These are phyloP conservation scores for Dendrolimus pini DNA, from an alignment of 2,888 invertebrate species.

Conservation along the genomic window DNA sequence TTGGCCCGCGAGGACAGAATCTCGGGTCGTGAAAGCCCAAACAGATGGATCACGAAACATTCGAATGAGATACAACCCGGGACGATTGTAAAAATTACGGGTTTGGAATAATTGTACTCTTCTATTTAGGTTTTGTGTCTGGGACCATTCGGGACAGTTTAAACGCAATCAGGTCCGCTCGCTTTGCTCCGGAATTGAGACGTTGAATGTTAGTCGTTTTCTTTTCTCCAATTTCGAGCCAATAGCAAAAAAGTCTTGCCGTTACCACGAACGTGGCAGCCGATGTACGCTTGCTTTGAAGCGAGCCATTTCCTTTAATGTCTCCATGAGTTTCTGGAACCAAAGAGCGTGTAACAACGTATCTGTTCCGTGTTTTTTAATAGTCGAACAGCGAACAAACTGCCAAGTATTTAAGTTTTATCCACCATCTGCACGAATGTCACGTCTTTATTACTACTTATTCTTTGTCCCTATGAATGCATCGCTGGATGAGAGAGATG, in stretches of 20 bases:
- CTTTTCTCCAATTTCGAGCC: slow-evolving; percentile 62
- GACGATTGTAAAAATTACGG: slow-evolving; percentile 47
- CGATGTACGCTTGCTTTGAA: slow-evolving; percentile 54
- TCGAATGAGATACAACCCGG: slow-evolving; percentile 38
- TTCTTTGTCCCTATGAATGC: slow-evolving; percentile 72
- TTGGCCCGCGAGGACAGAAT: slow-evolving; percentile 45
- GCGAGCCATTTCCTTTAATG: slow-evolving; percentile 65
- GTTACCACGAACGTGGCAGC: slow-evolving; percentile 57
- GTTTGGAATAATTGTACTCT: slow-evolving; percentile 50
- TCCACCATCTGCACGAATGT: slow-evolving; percentile 73
- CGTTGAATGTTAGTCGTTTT: slow-evolving; percentile 67
- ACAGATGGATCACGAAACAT: slow-evolving; percentile 49
- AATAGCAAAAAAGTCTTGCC: slow-evolving; percentile 56
- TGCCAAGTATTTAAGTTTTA: slow-evolving; percentile 69
- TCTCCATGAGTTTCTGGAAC: slow-evolving; percentile 64
- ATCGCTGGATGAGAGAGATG: slow-evolving; percentile 34
- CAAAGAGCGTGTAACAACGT: slow-evolving; percentile 68
- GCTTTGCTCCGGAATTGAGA: slow-evolving; percentile 46
- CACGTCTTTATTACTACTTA: slow-evolving; percentile 75
- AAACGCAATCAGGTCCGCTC: slow-evolving; percentile 45
- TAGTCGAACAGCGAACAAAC: slow-evolving; percentile 63
- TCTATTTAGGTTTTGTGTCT: slow-evolving; percentile 42
- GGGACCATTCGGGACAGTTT: slow-evolving; percentile 34
- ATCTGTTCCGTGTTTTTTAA: slow-evolving; percentile 68
- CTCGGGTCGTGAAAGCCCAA: slow-evolving; percentile 30